Percentiles rank a stretch among this genome's conserved stretches.
Evolutionary conservation across 2,113 vertebrate genomes (phyloP).

Genomic region (Machaerirhynchus nigripectus): DNA sequence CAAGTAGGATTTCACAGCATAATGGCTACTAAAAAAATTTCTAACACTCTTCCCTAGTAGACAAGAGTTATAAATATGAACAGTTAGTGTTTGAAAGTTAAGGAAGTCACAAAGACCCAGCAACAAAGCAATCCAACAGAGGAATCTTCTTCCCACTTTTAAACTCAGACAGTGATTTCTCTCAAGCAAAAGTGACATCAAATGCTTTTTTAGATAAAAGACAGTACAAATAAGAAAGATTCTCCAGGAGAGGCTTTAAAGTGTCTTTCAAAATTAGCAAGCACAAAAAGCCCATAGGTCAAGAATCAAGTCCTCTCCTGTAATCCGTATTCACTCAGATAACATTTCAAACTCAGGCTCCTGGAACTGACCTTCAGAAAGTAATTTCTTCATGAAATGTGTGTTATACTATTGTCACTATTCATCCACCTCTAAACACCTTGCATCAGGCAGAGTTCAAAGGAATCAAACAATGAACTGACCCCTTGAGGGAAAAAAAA

Average conservation of each 20-base stretch:
- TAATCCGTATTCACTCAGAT: not conserved
- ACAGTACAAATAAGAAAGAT: constrained; percentile 11
- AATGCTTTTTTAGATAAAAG: constrained; percentile 50
- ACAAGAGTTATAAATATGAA: constrained; percentile 35
- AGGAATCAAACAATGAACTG: constrained; percentile 25
- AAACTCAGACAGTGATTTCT: constrained; percentile 28
- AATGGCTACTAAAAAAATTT: not conserved
- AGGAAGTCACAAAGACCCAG: constrained; percentile 38
- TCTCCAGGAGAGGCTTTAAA: not conserved
- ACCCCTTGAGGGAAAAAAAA: not conserved
- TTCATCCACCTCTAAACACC: constrained; percentile 26
- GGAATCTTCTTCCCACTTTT: constrained; percentile 26
- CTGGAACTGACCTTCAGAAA: constrained; percentile 26
- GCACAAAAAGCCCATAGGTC: constrained; percentile 13
- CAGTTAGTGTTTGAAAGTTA: constrained; percentile 20
- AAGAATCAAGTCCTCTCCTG: not conserved
- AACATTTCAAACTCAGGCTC: not conserved
- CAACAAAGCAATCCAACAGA: constrained; percentile 44
- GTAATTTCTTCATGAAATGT: not conserved
- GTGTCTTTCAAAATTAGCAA: constrained; percentile 39
- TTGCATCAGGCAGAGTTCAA: constrained; percentile 4
- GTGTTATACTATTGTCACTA: not conserved
- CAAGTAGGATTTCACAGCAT: not conserved
- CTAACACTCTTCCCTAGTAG: not conserved
- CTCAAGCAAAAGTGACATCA: constrained; percentile 38